phyloP scores from a whole-genome alignment of 2,888 invertebrate genomes.

The Zelleria hepariella region DNA sequence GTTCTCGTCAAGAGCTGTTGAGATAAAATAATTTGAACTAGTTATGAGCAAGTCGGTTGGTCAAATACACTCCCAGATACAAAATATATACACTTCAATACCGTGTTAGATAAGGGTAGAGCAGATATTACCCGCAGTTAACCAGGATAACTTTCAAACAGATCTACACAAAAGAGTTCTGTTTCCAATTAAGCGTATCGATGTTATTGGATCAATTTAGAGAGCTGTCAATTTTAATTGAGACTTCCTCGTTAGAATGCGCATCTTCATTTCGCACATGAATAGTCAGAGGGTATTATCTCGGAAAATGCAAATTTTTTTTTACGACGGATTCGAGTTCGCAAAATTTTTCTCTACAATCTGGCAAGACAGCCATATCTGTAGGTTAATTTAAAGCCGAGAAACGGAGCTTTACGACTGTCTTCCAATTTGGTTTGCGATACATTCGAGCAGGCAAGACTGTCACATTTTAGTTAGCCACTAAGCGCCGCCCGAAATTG shows the following conservation, averaged over 20 bases:
- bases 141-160: constrained; percentile 18
- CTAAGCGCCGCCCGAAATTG: too few species aligned
- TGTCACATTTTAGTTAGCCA: too few species aligned
- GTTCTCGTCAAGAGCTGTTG: constrained; percentile 48
- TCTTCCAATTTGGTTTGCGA: too few species aligned
- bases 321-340: too few species aligned
- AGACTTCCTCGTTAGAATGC: constrained; percentile 29
- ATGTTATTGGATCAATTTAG: constrained; percentile 38
- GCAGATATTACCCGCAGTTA: constrained; percentile 25
- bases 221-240: constrained; percentile 47
- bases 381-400: too few species aligned
- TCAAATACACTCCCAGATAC: constrained; percentile 17
- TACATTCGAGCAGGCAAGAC: too few species aligned
- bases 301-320: too few species aligned
- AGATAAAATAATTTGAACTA: constrained; percentile 50
- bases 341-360: too few species aligned
- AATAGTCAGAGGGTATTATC: too few species aligned
- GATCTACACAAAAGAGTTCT: constrained; percentile 23
- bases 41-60: constrained; percentile 43
- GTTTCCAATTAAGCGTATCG: constrained; percentile 39
- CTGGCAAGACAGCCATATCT: too few species aligned
- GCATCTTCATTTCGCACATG: too few species aligned
- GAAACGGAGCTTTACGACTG: too few species aligned
- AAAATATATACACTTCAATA: constrained; percentile 6
- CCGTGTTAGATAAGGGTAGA: constrained; percentile 10